A percentile compares a stretch with the other conserved stretches of the same genome.
These are phyloP conservation scores for Pampusana beccarii DNA, from an alignment of 2,113 vertebrate genomes.

Conservation along the genomic window DNA sequence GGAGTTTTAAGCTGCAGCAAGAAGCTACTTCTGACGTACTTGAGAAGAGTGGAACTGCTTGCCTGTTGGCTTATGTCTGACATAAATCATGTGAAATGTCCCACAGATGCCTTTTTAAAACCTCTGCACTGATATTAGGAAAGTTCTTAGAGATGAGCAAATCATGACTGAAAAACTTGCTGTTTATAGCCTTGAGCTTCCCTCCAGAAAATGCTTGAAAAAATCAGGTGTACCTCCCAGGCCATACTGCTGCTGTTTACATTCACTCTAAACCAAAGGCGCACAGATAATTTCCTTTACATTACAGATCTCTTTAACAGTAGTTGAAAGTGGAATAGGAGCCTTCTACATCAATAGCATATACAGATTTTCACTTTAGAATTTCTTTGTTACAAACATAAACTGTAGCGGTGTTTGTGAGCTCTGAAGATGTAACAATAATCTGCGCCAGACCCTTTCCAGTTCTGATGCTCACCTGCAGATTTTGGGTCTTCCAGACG, in stretches of 20 bases:
- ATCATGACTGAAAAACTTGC: neutral
- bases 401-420: neutral
- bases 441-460: neutral
- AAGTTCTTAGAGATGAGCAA: neutral
- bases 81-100: neutral
- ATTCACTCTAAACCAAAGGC: neutral
- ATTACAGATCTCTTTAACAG: neutral
- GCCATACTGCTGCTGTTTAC: neutral
- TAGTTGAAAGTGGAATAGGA: neutral
- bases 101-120: neutral
- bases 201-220: neutral
- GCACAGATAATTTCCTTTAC: neutral
- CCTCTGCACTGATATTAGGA: neutral
- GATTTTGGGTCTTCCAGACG: slow-evolving; percentile 93
- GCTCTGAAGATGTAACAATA: neutral
- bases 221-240: neutral
- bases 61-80: neutral
- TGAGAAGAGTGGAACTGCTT: neutral
- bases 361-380: neutral
- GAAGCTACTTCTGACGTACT: neutral
- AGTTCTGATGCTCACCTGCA: slow-evolving; percentile 78
- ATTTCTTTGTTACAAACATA: neutral
- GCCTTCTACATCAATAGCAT: neutral
- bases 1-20: neutral
- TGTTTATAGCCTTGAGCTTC: neutral